Conservation (phyloP, 1,140 invertebrate genomes). For the Zaprionus africanus region DNA sequence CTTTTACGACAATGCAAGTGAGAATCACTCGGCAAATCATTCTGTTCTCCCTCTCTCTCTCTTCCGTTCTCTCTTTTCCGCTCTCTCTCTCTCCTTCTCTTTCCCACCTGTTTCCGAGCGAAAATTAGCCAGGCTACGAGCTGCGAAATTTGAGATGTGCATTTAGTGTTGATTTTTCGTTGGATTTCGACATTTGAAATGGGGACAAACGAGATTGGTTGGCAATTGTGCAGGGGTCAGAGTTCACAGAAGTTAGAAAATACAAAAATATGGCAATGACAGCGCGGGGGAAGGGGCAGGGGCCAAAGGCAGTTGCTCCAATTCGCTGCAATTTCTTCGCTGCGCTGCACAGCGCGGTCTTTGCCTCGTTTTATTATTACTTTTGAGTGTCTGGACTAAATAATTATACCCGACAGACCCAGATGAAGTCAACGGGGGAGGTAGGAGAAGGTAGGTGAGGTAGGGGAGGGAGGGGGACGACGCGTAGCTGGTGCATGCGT, state of each 20-base stretch:
- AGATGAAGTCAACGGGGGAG: background rate
- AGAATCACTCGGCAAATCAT: background rate
- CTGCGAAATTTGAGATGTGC: constrained; percentile 10
- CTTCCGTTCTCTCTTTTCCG: background rate
- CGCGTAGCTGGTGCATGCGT: constrained; percentile 6
- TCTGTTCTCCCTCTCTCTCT: background rate
- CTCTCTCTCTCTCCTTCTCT: background rate
- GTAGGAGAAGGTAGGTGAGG: background rate
- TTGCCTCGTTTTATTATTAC: constrained; percentile 7
- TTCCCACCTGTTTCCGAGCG: background rate
- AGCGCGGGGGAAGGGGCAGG: background rate
- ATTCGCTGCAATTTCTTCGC: background rate
- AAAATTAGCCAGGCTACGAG: constrained; percentile 21
- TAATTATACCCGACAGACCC: constrained; percentile 29
- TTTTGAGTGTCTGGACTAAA: constrained; percentile 23
- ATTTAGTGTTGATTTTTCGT: constrained; percentile 25
- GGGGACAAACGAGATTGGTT: constrained; percentile 1
- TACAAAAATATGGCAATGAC: background rate
- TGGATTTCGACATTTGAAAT: background rate
- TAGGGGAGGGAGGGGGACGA: background rate
- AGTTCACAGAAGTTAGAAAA: background rate
- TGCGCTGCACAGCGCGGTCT: background rate
- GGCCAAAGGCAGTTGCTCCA: background rate
- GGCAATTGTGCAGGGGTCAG: background rate
- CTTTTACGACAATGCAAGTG: background rate